Evolutionary conservation across 1,140 invertebrate species (phyloP), one percentile per base, ranked within the genome.

Genomic region (Rhizoglyphus robini): DNA sequence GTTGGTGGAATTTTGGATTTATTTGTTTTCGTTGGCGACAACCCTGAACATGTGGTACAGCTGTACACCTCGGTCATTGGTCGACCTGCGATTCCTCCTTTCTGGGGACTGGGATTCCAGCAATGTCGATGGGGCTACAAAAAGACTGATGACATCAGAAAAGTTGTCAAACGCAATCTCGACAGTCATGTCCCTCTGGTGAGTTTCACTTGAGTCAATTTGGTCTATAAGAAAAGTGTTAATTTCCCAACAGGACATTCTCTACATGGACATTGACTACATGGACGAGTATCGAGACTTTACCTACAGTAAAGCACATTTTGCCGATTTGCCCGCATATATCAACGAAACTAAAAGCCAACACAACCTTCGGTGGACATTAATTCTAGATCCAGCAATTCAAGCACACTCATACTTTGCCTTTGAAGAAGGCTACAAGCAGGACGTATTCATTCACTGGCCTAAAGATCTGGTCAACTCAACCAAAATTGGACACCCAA

Each of bases 11-110:
- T n/a, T n/a, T n/a, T n/a, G n/a, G n/a, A n/a, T n/a, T n/a, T n/a
- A n/a, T n/a, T n/a, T n/a, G n/a, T 78, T 87, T 18, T 79, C 90
- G 13, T 82, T 88, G 74, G 82, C 90, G 23, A 84, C 83, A 70
- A 77, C n/a, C n/a, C n/a, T n/a, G n/a, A n/a, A n/a, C n/a, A n/a
- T n/a, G n/a, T n/a, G n/a, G n/a, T n/a, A n/a, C n/a, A n/a, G n/a
- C n/a, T n/a, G n/a, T n/a, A n/a, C n/a, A n/a, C n/a, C n/a, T n/a
- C n/a, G n/a, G n/a, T 88, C 69, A 67, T 75, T 46, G 73, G 73
- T 27, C 63, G 32, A 63, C 73, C 76, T 4, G 69, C 68, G 27
- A 67, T 81, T 67, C 77, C 77, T 3, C 76, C 80, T 0, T 79
- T 79, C 69, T 79, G 79, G 78, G 70, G 72, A 18, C 71, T 75